Evolutionary conservation across 2,797 vertebrate genomes (phyloP).

Genomic region (Bufotes viridis): DNA sequence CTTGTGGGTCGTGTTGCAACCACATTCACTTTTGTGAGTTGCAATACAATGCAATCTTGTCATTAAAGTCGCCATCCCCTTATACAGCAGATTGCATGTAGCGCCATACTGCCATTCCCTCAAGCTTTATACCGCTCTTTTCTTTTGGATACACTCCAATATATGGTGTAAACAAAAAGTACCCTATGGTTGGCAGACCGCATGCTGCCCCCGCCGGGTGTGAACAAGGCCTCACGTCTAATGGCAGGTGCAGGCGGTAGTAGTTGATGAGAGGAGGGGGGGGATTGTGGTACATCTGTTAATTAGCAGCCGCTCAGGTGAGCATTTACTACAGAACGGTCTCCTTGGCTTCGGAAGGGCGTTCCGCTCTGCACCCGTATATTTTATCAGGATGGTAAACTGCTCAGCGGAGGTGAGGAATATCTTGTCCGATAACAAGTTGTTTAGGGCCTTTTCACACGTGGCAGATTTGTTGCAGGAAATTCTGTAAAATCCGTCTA

Average conservation of each 20-base stretch:
- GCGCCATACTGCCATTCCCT: too few relatives aligned
- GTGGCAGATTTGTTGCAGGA: too few relatives aligned
- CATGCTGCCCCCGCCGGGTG: background rate
- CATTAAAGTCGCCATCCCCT: too few relatives aligned
- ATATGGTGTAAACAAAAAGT: too few relatives aligned
- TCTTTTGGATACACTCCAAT: too few relatives aligned
- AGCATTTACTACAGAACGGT: background rate
- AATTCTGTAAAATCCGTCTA: too few relatives aligned
- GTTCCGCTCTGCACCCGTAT: background rate
- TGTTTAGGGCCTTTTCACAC: too few relatives aligned
- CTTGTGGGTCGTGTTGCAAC: too few relatives aligned
- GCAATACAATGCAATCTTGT: too few relatives aligned
- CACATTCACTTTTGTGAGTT: too few relatives aligned
- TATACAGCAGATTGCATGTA: too few relatives aligned
- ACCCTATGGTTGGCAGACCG: background rate
- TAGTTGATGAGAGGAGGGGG: background rate
- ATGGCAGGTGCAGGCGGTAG: background rate
- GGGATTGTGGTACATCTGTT: background rate
- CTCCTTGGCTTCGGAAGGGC: background rate
- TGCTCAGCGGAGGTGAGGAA: constrained; percentile 21
- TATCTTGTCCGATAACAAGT: background rate
- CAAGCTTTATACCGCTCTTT: too few relatives aligned
- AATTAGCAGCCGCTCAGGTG: background rate
- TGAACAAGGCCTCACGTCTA: background rate
- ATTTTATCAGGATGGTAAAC: constrained; percentile 2